Evolutionary conservation across 2,797 vertebrate species (phyloP), one percentile per base, ranked within the genome.

Genomic region (Pantherophis vulpinus): DNA sequence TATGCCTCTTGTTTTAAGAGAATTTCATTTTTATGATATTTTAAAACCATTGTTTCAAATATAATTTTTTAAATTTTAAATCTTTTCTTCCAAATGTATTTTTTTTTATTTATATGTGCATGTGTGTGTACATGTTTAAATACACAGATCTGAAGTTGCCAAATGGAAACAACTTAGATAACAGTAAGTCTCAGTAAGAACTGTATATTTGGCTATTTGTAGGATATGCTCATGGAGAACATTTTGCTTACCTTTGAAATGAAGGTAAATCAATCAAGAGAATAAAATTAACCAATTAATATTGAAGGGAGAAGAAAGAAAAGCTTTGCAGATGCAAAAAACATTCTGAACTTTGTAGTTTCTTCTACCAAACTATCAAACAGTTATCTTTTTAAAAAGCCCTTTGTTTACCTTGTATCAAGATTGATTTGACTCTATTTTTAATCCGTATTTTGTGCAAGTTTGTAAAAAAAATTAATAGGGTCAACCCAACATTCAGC

Each of bases 401-500:
- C 93, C 94, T 95, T 93, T 96, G 91, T 94, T 79, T 96, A 95
- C 91, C 94, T 94, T 94, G 86, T 91, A 90, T 91, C 94, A 95
- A 18, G 4, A 95, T 90, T 91, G 94, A 96, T 96, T 93, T 94
- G 91, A 95, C 94, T 94, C 95, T 95, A 92, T 90, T 95, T 95
- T 93, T 95, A 96, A 96, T 94, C 96, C 96, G 95, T 63, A 96
- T 95, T 93, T 96, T 97, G 97, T 97, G 96, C 97, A 97, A 97
- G 97, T 96, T 95, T 96, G 93, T 97, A 95, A 2, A 83, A 83
- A 83, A 74, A 74, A 74, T 96, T 96, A 96, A 96, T 96, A 96
- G 96, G 96, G 96, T 97, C 97, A 97, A 97, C 96, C 96, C 97
- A 97, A 97, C 97, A 96, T 96, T 96, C 87, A 89, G 29, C 91